Percentiles rank a stretch among this genome's conserved stretches.
Conservation (phyloP, 2,113 vertebrate species). For the Acanthisitta chloris region DNA sequence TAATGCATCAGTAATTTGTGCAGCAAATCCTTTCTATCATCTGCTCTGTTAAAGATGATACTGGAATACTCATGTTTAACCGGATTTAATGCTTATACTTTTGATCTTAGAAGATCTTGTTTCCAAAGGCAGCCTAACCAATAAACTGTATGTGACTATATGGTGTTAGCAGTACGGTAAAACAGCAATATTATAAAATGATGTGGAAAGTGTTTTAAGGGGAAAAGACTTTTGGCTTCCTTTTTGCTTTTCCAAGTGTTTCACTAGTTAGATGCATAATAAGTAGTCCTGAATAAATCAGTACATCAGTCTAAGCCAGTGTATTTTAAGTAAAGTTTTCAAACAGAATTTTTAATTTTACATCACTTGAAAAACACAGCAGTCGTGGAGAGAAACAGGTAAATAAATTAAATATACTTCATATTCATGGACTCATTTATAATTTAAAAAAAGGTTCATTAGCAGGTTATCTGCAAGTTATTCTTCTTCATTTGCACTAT, state of each 20-base stretch:
- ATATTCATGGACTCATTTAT: conserved; percentile 20
- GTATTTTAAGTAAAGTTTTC: conserved; percentile 32
- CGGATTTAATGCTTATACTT: background rate
- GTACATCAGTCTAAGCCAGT: background rate
- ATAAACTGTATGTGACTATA: background rate
- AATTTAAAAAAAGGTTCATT: conserved; percentile 13
- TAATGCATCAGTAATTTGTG: background rate
- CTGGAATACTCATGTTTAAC: background rate
- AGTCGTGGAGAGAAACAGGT: background rate
- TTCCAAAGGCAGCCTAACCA: background rate
- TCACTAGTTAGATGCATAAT: background rate
- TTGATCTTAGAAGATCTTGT: background rate
- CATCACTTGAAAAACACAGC: conserved; percentile 5
- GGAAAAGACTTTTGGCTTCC: background rate
- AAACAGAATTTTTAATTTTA: conserved; percentile 62
- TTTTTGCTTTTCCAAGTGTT: conserved; percentile 20
- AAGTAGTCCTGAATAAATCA: conserved; percentile 43
- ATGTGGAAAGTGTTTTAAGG: background rate
- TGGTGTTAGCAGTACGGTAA: background rate
- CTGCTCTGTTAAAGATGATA: background rate
- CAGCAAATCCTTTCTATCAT: background rate
- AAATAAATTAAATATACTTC: conserved; percentile 44
- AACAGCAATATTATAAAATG: background rate
- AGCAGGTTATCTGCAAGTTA: conserved; percentile 11
- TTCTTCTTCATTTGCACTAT: background rate